Conservation (phyloP, 2,888 invertebrate species). For the Drosophila testacea region DNA sequence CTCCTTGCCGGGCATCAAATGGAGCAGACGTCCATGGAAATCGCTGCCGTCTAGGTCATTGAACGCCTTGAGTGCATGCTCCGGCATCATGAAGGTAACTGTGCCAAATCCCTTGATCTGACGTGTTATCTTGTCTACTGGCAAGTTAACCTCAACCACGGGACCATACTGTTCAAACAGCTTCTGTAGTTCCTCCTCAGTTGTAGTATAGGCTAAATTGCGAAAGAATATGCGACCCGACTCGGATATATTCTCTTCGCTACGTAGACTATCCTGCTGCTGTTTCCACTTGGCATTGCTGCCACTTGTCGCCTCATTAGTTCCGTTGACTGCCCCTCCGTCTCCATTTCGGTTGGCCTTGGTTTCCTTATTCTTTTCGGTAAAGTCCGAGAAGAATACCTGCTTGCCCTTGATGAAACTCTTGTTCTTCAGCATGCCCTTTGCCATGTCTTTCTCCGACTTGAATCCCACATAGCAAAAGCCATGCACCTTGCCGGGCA, state of each 20-base stretch:
- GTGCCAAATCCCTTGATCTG: slow-evolving; percentile 96
- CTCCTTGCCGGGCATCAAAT: slow-evolving; percentile 93
- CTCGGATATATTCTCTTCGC: slow-evolving; percentile 93
- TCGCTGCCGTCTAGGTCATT: slow-evolving; percentile 95
- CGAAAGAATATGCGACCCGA: slow-evolving; percentile 97
- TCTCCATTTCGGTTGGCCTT: slow-evolving; percentile 68
- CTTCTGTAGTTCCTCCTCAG: slow-evolving; percentile 93
- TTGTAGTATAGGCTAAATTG: slow-evolving; percentile 94
- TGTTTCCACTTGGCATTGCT: slow-evolving; percentile 87
- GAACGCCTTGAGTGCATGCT: slow-evolving; percentile 96
- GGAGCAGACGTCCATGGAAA: slow-evolving; percentile 96
- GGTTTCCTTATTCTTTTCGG: slow-evolving; percentile 84
- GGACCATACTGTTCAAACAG: slow-evolving; percentile 95
- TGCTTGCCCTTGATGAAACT: slow-evolving; percentile 92
- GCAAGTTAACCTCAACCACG: slow-evolving; percentile 94
- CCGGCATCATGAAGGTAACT: slow-evolving; percentile 96
- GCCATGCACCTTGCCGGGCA: slow-evolving; percentile 92
- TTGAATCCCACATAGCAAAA: slow-evolving; percentile 97
- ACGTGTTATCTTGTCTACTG: slow-evolving; percentile 92
- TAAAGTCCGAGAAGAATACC: slow-evolving; percentile 87
- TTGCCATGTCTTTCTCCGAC: slow-evolving; percentile 91
- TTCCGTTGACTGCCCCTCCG: slow-evolving; percentile 5
- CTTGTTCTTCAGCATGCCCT: slow-evolving; percentile 93
- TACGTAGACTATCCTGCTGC: slow-evolving; percentile 88
- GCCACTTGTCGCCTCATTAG: slow-evolving; percentile 40